Evolutionary conservation across 53 echinoderm and acorn worm genomes (phyloP).

Genomic region (Hippasteria phrygiana): DNA sequence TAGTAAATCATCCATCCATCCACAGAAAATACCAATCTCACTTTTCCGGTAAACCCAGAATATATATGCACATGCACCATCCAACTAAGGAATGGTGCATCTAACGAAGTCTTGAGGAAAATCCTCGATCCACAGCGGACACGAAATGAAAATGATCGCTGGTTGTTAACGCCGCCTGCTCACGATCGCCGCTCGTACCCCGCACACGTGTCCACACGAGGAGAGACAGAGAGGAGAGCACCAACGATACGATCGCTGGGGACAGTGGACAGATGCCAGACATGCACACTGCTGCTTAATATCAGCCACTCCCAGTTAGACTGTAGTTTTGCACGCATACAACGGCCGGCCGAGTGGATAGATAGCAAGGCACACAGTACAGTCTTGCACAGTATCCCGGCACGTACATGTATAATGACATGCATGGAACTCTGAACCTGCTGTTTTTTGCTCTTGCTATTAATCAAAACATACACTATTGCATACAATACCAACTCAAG

Average conservation of each 20-base stretch:
- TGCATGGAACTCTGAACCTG: neutral
- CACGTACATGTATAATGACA: neutral
- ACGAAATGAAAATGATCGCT: conserved; percentile 5
- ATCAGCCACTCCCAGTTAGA: conserved; percentile 46
- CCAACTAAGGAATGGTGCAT: neutral
- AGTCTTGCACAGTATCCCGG: neutral
- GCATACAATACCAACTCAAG: too few relatives aligned
- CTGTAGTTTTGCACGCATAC: neutral
- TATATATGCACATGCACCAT: too few relatives aligned
- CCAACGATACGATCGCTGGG: neutral
- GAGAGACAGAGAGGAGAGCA: neutral
- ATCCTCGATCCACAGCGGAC: neutral
- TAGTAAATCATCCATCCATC: neutral
- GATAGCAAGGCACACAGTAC: neutral
- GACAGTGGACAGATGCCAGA: neutral
- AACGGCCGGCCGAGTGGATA: too few relatives aligned
- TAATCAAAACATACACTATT: too few relatives aligned
- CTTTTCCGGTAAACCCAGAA: neutral
- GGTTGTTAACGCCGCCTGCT: neutral
- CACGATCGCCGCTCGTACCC: conserved; percentile 2
- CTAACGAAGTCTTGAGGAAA: neutral
- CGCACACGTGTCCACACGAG: conserved; percentile 21
- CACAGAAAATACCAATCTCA: neutral
- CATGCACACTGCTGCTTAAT: neutral
- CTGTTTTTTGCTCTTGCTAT: neutral